Evolutionary conservation across 2,797 vertebrate species (phyloP).

Genomic region (Gymnoscopelus braueri): DNA sequence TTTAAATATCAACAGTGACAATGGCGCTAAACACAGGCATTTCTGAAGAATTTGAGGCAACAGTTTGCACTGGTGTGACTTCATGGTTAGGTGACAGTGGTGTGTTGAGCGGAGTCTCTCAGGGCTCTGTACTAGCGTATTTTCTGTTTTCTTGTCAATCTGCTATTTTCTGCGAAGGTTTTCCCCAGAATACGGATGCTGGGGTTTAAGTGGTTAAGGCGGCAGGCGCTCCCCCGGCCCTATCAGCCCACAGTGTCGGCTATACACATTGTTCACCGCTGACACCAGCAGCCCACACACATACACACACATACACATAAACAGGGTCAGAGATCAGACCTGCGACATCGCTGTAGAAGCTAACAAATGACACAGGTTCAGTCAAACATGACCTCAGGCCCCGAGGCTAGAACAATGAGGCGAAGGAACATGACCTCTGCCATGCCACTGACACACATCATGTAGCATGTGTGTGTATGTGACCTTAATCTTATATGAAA

Average conservation of each 20-base stretch:
- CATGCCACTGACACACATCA: background rate
- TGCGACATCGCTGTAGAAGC: conserved; percentile 38
- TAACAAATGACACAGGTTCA: conserved; percentile 51
- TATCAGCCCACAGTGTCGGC: conserved; percentile 54
- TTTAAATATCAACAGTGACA: too few species aligned
- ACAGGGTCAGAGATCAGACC: conserved; percentile 68
- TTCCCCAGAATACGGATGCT: too few species aligned
- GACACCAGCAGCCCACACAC: conserved; percentile 64
- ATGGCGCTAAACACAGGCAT: too few species aligned
- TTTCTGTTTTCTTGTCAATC: too few species aligned
- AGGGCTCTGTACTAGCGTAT: too few species aligned
- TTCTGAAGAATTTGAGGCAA: too few species aligned
- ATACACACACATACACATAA: conserved; percentile 63
- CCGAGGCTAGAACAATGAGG: conserved; percentile 20
- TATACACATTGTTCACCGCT: conserved; percentile 56
- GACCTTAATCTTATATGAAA: conserved; percentile 59
- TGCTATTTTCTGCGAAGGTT: too few species aligned
- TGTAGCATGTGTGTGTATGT: conserved; percentile 2
- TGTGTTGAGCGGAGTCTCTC: too few species aligned
- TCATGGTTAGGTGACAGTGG: too few species aligned
- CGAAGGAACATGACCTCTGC: conserved; percentile 8
- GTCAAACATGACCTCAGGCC: conserved; percentile 53
- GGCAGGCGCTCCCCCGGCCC: background rate
- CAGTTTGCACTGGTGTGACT: too few species aligned
- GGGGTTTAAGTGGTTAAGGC: too few species aligned